These are phyloP conservation scores for Stomatorhinus walkeri DNA, from an alignment of 2,797 vertebrate species.

Conservation along the genomic window DNA sequence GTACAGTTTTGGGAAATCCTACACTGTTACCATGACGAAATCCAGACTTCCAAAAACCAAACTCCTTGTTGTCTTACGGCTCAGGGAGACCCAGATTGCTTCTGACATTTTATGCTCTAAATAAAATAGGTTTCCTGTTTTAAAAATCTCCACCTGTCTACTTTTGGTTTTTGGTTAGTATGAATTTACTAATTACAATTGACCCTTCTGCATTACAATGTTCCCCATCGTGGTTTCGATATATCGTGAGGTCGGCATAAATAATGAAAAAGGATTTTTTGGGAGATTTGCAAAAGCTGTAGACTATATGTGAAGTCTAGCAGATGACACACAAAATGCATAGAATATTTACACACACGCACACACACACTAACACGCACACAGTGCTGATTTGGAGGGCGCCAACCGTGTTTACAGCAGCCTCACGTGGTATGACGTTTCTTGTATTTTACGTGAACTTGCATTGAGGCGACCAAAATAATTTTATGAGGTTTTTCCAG, in stretches of 20 bases:
- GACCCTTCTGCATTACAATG: neutral
- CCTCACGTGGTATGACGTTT: neutral
- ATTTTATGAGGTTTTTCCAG: neutral
- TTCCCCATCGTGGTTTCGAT: neutral
- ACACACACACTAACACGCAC: too few relatives aligned
- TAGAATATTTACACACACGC: neutral
- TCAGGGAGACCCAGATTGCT: slow-evolving; percentile 4
- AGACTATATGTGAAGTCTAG: neutral
- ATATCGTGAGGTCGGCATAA: neutral
- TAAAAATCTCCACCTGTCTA: slow-evolving; percentile 15
- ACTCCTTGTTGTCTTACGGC: neutral
- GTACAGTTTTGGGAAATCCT: slow-evolving; percentile 21
- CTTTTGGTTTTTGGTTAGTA: neutral
- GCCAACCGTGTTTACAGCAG: neutral
- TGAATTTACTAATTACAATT: neutral
- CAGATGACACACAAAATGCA: neutral
- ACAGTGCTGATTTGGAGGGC: neutral
- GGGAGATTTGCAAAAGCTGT: neutral
- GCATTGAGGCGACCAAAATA: neutral
- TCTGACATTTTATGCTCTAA: slow-evolving; percentile 15
- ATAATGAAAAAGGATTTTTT: neutral
- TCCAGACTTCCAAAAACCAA: neutral
- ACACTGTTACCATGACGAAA: neutral
- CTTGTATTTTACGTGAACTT: neutral
- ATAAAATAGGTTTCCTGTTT: slow-evolving; percentile 9